Base-by-base conservation (phyloP, 2,888 invertebrate species). In the Melinopterus prodromus region DNA sequence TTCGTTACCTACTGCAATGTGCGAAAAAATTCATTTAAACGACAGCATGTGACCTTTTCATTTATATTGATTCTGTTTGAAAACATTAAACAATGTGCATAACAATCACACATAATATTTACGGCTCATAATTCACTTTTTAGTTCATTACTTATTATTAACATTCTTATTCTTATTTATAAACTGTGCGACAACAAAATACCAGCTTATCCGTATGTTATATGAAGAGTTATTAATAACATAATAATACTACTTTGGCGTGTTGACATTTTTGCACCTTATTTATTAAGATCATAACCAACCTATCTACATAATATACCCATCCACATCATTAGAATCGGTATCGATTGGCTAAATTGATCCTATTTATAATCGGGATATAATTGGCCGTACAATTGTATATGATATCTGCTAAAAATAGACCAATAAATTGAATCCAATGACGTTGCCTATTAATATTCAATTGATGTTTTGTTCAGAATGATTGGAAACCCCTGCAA, bases 351-450 rank as follows among this genome's bases (percentile, higher is more conserved):
- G 26, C 26, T 26, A 26, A 26, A 26, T 26, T 26, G 26, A 26
- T 26, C 26, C 26, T 26, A 53, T 53, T 53, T 53, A 53, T 53
- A 53, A 53, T 7, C 53, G 7, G 26, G 74, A 16, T 6, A 74
- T 74, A 77, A 77, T 35, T 38, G 53, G 77, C 53, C 69, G 77
- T 77, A 12, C 72, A 72, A 72, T 72, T 69, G 69, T 69, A 77
- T 53, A 69, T 53, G 69, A 69, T 77, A 77, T 77, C 77, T 77
- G 53, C 53, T 53, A 53, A 53, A 53, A 53, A 53, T 53, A 53
- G 53, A 53, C 53, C 12, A 53, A 4, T 53, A 53, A 12, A 53
- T 12, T 53, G 53, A 53, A 53, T 53, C 53, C 53, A 53, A 53
- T 53, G 5, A 53, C 53, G 53, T 3, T 9, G 12, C 53, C 53